These are phyloP conservation scores for Pandion haliaetus DNA, from an alignment of 2,113 vertebrate genomes.

Conservation along the genomic window DNA sequence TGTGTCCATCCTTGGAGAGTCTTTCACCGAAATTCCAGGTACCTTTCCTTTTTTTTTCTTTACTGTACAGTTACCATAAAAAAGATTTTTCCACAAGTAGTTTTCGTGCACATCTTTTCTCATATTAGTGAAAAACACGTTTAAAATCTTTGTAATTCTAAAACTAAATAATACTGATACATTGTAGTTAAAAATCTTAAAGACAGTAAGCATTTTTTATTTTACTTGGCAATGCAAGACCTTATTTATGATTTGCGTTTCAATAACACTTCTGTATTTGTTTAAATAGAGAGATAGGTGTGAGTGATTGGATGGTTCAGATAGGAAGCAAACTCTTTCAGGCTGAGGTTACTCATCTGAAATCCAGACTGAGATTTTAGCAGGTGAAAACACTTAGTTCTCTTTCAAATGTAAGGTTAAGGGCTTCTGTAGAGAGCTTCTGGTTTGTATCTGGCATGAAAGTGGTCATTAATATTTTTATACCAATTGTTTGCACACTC, in stretches of 20 bases:
- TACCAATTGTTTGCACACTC: background rate
- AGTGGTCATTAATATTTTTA: constrained; percentile 51
- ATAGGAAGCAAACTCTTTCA: background rate
- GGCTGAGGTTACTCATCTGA: constrained; percentile 2
- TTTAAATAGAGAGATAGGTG: constrained; percentile 34
- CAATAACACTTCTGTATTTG: constrained; percentile 27
- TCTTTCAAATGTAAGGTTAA: constrained; percentile 49
- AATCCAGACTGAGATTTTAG: constrained; percentile 44
- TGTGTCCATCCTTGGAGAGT: constrained; percentile 89
- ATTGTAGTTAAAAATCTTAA: background rate
- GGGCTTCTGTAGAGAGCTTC: constrained; percentile 51
- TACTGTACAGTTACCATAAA: background rate
- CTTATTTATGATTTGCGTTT: constrained; percentile 53
- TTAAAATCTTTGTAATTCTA: background rate
- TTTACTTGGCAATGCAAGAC: constrained; percentile 31
- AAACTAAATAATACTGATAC: background rate
- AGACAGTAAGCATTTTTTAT: constrained; percentile 30
- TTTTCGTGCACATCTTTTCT: background rate
- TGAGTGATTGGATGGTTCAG: constrained; percentile 24
- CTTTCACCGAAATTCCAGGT: constrained; percentile 92
- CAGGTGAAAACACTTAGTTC: constrained; percentile 61
- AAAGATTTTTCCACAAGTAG: background rate
- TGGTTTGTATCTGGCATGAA: constrained; percentile 63
- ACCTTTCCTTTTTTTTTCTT: background rate
- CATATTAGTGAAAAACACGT: background rate